phyloP scores from a whole-genome alignment of 2,888 invertebrate species.

The Cosmopolites sordidus region DNA sequence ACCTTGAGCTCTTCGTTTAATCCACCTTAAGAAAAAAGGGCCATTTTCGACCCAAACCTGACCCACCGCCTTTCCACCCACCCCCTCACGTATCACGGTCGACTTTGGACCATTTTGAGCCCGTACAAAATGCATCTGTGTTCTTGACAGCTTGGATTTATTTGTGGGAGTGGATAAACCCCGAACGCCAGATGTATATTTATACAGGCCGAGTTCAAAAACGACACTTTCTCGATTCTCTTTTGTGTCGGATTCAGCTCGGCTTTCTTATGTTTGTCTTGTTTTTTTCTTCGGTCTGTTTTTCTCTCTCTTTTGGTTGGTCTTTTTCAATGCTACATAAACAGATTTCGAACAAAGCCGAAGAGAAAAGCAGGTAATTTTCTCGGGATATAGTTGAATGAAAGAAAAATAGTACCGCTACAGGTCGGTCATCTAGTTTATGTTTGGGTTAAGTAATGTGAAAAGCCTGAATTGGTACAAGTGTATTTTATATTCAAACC shows the following conservation, averaged over 20 bases:
- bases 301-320: not conserved
- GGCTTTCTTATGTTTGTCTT: constrained; percentile 6
- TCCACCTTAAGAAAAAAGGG: too few relatives aligned
- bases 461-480: too few relatives aligned
- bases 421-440: too few relatives aligned
- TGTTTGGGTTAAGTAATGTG: too few relatives aligned
- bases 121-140: constrained; percentile 20
- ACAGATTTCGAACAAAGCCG: not conserved
- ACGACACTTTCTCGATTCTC: constrained; percentile 19
- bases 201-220: constrained; percentile 20
- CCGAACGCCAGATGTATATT: constrained; percentile 24
- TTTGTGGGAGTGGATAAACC: constrained; percentile 25
- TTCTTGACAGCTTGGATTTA: constrained; percentile 19
- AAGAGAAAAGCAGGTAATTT: constrained; percentile 1
- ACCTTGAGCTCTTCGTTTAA: too few relatives aligned
- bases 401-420: too few relatives aligned
- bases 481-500: too few relatives aligned
- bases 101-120: constrained; percentile 6
- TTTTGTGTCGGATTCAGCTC: constrained; percentile 12
- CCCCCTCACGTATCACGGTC: not conserved
- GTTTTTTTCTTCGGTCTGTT: not conserved
- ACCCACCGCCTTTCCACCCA: too few relatives aligned
- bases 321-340: too few relatives aligned
- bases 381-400: not conserved
- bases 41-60: too few relatives aligned